Percentiles rank a stretch among this genome's conserved stretches.
Evolutionary conservation across 1,140 invertebrate genomes (phyloP).

Genomic region (Tachypleus tridentatus): DNA sequence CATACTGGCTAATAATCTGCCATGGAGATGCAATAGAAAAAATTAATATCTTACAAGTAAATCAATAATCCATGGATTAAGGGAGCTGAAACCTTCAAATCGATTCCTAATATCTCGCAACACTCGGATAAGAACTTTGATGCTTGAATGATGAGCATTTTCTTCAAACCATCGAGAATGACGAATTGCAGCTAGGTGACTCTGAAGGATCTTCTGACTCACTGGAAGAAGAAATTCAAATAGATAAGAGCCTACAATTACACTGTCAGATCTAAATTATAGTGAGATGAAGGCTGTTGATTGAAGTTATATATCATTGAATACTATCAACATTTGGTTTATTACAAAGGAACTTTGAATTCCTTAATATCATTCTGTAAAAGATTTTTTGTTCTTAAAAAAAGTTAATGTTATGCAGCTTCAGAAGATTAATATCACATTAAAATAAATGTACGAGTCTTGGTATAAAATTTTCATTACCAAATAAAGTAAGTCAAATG

Average conservation of each 20-base stretch:
- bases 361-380: too few species aligned
- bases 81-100: slow-evolving; percentile 75
- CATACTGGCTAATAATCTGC: too few species aligned
- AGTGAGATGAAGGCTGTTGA: too few species aligned
- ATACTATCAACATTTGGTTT: too few species aligned
- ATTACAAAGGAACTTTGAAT: too few species aligned
- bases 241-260: too few species aligned
- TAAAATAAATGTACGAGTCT: not conserved
- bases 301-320: too few species aligned
- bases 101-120: slow-evolving; percentile 76
- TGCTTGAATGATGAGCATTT: slow-evolving; percentile 88
- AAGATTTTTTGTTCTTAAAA: too few species aligned
- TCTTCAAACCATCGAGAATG: slow-evolving; percentile 97
- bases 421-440: too few species aligned
- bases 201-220: slow-evolving; percentile 69
- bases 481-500: not conserved
- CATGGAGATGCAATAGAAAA: too few species aligned
- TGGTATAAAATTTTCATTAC: not conserved
- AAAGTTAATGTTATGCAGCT: too few species aligned
- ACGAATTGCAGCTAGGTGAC: slow-evolving; percentile 81
- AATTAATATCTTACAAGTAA: slow-evolving; percentile 47
- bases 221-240: slow-evolving; percentile 36
- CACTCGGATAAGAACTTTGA: slow-evolving; percentile 87
- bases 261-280: too few species aligned
- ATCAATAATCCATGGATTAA: slow-evolving; percentile 95